Conservation (phyloP, 1,140 invertebrate species). For the Anastatus disparis region DNA sequence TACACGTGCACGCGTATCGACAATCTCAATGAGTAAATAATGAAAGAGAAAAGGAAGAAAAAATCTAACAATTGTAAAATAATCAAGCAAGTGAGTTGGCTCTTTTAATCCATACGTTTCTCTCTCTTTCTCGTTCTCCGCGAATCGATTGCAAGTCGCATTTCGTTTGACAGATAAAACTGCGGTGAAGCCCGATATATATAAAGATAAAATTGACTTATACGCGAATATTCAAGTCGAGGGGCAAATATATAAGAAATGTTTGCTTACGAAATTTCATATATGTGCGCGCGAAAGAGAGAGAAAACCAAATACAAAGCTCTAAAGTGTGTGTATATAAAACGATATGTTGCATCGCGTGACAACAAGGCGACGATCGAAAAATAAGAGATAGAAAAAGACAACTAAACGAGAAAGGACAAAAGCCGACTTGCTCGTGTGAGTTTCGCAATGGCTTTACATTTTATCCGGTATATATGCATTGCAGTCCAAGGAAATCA, state of each 20-base stretch:
- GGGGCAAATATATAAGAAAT: background rate
- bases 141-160: slow-evolving; percentile 19
- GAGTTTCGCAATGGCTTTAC: slow-evolving; percentile 4
- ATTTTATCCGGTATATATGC: background rate
- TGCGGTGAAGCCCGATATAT: slow-evolving; percentile 13
- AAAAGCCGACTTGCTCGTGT: background rate
- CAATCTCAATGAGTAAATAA: background rate
- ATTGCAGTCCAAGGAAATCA: background rate
- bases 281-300: background rate
- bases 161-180: slow-evolving; percentile 24
- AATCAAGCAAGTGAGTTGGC: background rate
- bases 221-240: no score
- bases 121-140: no score
- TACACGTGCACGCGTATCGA: background rate
- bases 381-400: background rate
- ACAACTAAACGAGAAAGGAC: no score
- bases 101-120: background rate
- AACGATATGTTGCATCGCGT: background rate
- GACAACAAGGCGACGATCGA: background rate
- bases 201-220: slow-evolving; percentile 5
- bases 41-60: background rate
- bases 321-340: background rate
- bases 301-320: background rate
- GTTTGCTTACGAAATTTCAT: slow-evolving; percentile 27
- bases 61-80: slow-evolving; percentile 7